Conservation (phyloP, 23 tunicate species). For the Diplosoma virens region DNA sequence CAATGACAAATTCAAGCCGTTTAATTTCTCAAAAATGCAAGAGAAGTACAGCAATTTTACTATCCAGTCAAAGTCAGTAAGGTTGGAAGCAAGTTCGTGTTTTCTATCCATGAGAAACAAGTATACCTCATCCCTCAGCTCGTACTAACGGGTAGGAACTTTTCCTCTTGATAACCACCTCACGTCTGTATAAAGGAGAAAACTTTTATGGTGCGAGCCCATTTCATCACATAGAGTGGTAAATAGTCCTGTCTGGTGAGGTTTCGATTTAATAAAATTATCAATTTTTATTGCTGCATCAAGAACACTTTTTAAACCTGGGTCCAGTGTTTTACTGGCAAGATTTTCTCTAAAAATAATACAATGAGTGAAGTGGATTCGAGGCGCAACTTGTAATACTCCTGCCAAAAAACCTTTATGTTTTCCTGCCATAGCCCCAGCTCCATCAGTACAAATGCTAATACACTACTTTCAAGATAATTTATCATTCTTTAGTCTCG, state of each 20-base stretch:
- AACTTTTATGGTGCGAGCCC: neutral
- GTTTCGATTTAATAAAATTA: conserved; percentile 7
- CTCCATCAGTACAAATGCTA: no score
- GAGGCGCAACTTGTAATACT: conserved; percentile 6
- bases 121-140: conserved; percentile 17
- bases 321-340: conserved; percentile 3
- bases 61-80: neutral
- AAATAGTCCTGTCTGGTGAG: conserved; percentile 7
- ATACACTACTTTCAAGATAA: no score
- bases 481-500: no score
- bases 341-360: conserved; percentile 1
- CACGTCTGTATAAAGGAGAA: conserved; percentile 14
- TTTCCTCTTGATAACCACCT: conserved; percentile 8
- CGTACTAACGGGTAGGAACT: conserved; percentile 23
- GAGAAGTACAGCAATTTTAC: conserved; percentile 7
- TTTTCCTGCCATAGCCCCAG: no score
- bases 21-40: conserved; percentile 19
- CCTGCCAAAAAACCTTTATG: conserved; percentile 16
- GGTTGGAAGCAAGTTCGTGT: conserved; percentile 11
- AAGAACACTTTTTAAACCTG: conserved; percentile 1
- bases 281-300: conserved; percentile 9
- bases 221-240: conserved; percentile 2
- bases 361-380: conserved; percentile 11
- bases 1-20: conserved; percentile 15
- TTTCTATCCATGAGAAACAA: neutral